These are phyloP conservation scores for Antrozous pallidus DNA, from an alignment of 2,797 vertebrate genomes.

Conservation along the genomic window DNA sequence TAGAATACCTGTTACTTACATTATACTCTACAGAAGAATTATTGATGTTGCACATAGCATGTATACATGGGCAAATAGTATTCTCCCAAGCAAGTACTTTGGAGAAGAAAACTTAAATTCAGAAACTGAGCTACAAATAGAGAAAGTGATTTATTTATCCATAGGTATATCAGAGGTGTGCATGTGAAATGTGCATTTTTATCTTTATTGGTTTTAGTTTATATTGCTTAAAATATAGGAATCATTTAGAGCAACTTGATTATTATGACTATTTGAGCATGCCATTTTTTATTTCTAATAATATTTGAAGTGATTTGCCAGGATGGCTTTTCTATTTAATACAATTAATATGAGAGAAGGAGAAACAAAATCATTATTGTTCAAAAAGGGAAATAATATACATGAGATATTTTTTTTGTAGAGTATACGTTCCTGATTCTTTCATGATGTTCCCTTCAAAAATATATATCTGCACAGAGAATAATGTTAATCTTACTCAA, in stretches of 20 bases:
- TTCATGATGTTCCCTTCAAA: background rate
- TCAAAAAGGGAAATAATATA: background rate
- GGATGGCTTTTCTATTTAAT: background rate
- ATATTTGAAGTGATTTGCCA: background rate
- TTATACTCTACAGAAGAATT: background rate
- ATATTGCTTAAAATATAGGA: background rate
- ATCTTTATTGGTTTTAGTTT: constrained; percentile 31
- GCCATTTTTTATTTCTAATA: background rate
- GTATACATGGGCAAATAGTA: background rate
- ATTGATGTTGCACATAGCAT: background rate
- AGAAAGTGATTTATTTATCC: background rate
- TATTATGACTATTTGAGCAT: background rate
- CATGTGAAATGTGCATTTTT: background rate
- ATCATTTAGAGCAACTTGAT: background rate
- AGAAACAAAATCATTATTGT: background rate
- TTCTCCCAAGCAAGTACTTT: background rate
- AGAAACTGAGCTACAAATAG: background rate
- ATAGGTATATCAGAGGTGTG: background rate
- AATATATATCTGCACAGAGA: background rate
- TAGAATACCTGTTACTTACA: background rate
- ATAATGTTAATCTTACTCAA: constrained; percentile 19
- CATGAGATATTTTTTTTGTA: background rate
- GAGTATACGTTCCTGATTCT: background rate
- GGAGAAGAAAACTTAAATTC: background rate
- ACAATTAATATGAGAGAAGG: background rate